A percentile compares a stretch with the other conserved stretches of the same genome.
Evolutionary conservation across 2,113 vertebrate species (phyloP).

Genomic region (Pogona vitticeps): DNA sequence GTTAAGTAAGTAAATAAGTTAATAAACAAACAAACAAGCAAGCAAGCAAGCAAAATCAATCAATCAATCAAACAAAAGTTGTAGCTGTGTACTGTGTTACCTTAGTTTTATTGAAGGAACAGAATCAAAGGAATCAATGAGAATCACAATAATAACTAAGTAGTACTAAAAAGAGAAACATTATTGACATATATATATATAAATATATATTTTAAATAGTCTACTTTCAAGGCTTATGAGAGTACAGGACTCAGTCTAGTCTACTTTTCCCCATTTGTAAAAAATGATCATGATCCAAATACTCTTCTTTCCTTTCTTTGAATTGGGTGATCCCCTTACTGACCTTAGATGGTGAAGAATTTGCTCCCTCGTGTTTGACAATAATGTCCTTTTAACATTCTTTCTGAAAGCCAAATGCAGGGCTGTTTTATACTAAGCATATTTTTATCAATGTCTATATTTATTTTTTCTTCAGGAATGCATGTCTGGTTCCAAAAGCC

Average conservation of each 20-base stretch:
- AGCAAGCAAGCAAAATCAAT: too few relatives aligned
- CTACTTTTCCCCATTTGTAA: conserved; percentile 25
- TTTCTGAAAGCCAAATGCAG: conserved; percentile 67
- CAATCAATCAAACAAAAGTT: too few relatives aligned
- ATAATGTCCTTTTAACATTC: conserved; percentile 62
- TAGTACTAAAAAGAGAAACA: background rate
- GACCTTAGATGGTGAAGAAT: conserved; percentile 59
- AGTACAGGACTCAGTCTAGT: conserved; percentile 5
- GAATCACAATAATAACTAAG: background rate
- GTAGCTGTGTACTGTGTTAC: background rate
- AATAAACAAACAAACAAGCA: too few relatives aligned
- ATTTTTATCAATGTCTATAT: conserved; percentile 71
- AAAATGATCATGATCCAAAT: conserved; percentile 21
- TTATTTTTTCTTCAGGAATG: conserved; percentile 72
- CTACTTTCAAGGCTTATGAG: background rate
- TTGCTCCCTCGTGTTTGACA: conserved; percentile 61
- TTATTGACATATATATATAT: background rate
- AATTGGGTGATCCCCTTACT: conserved; percentile 43
- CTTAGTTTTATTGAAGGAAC: background rate
- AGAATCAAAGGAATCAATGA: background rate
- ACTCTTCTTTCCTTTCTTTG: conserved; percentile 38
- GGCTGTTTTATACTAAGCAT: conserved; percentile 65
- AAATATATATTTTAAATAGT: background rate
- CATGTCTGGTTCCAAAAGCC: conserved; percentile 69
- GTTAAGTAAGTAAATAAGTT: background rate